phyloP scores from a whole-genome alignment of 2,797 vertebrate species.

The Heterohyrax brucei region DNA sequence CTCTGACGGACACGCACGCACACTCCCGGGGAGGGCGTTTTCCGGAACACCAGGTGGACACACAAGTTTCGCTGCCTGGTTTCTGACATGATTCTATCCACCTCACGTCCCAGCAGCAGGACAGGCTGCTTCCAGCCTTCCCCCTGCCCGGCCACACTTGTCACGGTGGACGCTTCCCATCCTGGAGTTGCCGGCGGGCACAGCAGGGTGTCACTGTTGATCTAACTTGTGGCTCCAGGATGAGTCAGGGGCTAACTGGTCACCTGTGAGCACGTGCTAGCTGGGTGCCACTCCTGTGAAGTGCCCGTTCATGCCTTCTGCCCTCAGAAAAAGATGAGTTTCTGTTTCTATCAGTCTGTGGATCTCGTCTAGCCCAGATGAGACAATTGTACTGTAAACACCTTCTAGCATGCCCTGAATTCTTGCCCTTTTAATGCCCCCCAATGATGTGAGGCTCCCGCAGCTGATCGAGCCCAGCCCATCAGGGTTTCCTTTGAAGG shows the following conservation, averaged over 20 bases:
- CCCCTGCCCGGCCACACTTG: neutral
- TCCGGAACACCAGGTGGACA: neutral
- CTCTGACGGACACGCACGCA: neutral
- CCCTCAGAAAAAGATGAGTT: neutral
- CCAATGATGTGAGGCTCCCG: neutral
- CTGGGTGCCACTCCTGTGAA: neutral
- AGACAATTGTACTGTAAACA: neutral
- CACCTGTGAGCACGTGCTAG: neutral
- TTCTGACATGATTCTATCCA: neutral
- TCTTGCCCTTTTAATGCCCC: neutral
- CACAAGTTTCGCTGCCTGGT: neutral
- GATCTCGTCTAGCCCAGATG: neutral
- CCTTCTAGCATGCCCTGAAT: neutral
- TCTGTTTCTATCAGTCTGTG: constrained; percentile 3
- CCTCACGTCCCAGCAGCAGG: neutral
- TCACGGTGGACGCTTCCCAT: neutral
- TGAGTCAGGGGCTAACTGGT: neutral
- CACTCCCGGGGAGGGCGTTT: neutral
- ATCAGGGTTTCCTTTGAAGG: neutral
- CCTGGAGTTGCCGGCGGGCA: neutral
- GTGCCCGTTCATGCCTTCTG: neutral
- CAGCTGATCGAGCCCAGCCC: constrained; percentile 14
- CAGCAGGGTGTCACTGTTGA: neutral
- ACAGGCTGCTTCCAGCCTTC: neutral
- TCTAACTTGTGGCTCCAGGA: constrained; percentile 3